Evolutionary conservation across 2,113 vertebrate species (phyloP), one percentile per base, ranked within the genome.

Genomic region (Ariopsis seemanni): DNA sequence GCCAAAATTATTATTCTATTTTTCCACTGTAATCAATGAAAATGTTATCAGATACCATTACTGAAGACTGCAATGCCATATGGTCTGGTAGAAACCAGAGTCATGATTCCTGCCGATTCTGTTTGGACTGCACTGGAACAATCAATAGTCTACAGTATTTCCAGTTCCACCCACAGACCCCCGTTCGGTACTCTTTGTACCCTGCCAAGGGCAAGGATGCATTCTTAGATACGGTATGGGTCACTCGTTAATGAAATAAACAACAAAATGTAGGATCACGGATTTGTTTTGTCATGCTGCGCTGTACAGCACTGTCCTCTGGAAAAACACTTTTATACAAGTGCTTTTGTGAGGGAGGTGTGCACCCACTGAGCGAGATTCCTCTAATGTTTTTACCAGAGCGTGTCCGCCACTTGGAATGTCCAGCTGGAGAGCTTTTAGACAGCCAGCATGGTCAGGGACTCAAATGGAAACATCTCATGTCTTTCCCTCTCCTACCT

Each of bases 321-420:
- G 9, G n/a, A 34, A 34, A 81, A 80, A 60, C 18, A 11, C 6
- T 79, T 57, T 79, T n/a, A 79, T 27, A 27, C 25, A 62, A 82
- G 20, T 25, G 27, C 27, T 18, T 80, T 80, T 60, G 78, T 34
- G 79, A 34, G 57, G 30, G 30, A 62, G 57, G 94, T 92, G 91
- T 89, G 91, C 93, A 93, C 80, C 89, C 92, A 92, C 53, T 89
- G 89, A 83, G 80, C 10, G 1, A 58, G 22, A 90, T 67, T 2
- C 75, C 65, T 65, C 20, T 90, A 91, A 93, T 93, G 88, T 86
- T 84, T 93, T 93, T 92, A 91, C 89, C 92, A 93, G 90, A 91
- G 86, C 50, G 7, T 77, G 78, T 83, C n/a, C 65, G 30, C 12
- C 20, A 79, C 71, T 87, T 62, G 89, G 86, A 85, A 82, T 50